Evolutionary conservation across 1,140 invertebrate genomes (phyloP).

Genomic region (Drosophila asahinai): DNA sequence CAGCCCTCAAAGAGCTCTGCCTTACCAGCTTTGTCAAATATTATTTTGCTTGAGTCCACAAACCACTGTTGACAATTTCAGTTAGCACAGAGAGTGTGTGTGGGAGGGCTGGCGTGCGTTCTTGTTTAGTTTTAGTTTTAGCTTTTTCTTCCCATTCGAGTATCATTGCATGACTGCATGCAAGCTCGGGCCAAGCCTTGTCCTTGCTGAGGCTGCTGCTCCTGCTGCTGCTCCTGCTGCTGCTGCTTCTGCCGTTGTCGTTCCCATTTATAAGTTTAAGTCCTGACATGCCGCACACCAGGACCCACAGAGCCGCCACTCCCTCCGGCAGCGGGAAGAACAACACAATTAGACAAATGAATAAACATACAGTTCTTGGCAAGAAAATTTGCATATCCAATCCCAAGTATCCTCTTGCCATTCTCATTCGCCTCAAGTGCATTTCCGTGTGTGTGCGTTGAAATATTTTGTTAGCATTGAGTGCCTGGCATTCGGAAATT

Average conservation of each 20-base stretch:
- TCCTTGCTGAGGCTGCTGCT: conserved; percentile 54
- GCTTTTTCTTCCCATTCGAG: conserved; percentile 51
- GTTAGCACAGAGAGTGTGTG: conserved; percentile 12
- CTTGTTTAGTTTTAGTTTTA: conserved; percentile 63
- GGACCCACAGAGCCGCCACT: conserved; percentile 23
- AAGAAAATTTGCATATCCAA: conserved; percentile 41
- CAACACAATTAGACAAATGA: conserved; percentile 79
- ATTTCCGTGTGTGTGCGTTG: conserved; percentile 28
- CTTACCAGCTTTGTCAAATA: conserved; percentile 22
- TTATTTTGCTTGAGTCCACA: conserved; percentile 27
- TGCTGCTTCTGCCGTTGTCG: conserved; percentile 51
- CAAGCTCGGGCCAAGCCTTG: conserved; percentile 57
- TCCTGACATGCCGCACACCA: conserved; percentile 65
- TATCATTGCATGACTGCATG: conserved; percentile 80
- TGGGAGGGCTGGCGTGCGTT: conserved; percentile 52
- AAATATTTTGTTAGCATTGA: conserved; percentile 37
- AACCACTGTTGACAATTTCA: conserved; percentile 58
- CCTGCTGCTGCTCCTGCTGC: conserved; percentile 10
- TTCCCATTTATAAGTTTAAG: conserved; percentile 66
- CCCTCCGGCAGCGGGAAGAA: conserved; percentile 32
- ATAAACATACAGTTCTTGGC: conserved; percentile 53
- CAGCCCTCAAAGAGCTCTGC: background rate
- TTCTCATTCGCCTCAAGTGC: conserved; percentile 20
- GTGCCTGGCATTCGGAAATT: conserved; percentile 34
- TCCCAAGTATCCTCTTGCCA: background rate